Base-by-base conservation (phyloP, 2,797 vertebrate species). In the Neostethus bicornis region DNA sequence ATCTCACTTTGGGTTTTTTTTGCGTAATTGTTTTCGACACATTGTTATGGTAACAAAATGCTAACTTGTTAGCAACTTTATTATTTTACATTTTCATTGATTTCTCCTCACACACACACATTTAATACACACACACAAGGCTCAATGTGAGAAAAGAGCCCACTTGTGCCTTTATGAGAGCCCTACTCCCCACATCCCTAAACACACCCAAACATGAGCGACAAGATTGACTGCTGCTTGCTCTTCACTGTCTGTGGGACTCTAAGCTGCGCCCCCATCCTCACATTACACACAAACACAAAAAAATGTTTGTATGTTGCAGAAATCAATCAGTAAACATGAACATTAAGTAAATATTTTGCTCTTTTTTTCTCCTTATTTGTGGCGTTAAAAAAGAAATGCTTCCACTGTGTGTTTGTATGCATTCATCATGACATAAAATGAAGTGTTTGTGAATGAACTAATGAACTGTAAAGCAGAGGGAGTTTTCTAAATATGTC, bases 131-230 rank as follows among this genome's bases (percentile, higher is more conserved):
- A 43, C 21, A 43, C 2, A 39, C 85, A 90, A 87, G 90, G 92
- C 86, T 91, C 57, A 47, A 84, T 77, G 83, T 86, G 79, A 85
- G 93, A 95, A 71, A 85, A 80, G 91, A 94, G 86, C 87, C 93
- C 90, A 91, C 87, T 93, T 94, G 95, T 96, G 96, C 95, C 95
- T 97, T 98, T 85, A 78, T 82, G 83, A 88, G 84, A 86, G 71
- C 78, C 67, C 44, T 16, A 46, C 58, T 44, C 21, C 12, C 29
- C 14, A 28, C 50, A 14, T 37, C n/a, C 19, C 12, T 37, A 13
- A 43, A 31, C 35, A 64, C 21, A 65, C 67, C n/a, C 66, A 68
- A 51, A 70, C 45, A 59, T 64, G 63, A 75, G 77, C 47, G 59
- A 78, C 72, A 34, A 57, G 59, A 82, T 81, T 80, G 50, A 34